phyloP scores from a whole-genome alignment of 2,797 vertebrate genomes.

The Pseudotriccus pelzelni region DNA sequence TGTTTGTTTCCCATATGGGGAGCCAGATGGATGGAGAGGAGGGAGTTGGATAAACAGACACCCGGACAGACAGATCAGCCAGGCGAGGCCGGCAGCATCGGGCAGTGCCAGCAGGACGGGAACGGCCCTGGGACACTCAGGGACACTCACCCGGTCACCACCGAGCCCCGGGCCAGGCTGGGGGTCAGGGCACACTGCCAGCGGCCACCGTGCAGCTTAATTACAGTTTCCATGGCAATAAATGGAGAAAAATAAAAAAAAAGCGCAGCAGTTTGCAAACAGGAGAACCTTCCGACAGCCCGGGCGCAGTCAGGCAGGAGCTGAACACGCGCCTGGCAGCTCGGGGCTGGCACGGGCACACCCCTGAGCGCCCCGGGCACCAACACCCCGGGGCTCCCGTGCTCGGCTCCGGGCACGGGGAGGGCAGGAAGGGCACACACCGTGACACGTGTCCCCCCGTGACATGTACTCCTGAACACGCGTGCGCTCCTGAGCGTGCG shows the following conservation, averaged over 20 bases:
- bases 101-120: background rate
- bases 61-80: constrained; percentile 20
- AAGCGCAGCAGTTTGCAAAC: constrained; percentile 47
- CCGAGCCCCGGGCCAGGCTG: background rate
- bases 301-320: fast-evolving
- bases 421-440: background rate
- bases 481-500: background rate
- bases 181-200: background rate
- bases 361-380: background rate
- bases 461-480: background rate
- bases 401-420: background rate
- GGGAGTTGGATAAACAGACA: constrained; percentile 59
- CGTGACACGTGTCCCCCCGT: background rate
- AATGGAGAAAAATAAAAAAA: background rate
- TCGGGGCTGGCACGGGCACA: background rate
- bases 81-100: constrained; percentile 20
- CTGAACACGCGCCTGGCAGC: background rate
- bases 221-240: constrained; percentile 68
- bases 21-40: constrained; percentile 75
- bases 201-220: background rate
- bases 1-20: constrained; percentile 66
- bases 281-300: background rate
- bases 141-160: background rate
- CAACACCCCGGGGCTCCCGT: fast-evolving
- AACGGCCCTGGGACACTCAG: background rate